Percentiles rank a stretch among this genome's conserved stretches.
Evolutionary conservation across 2,888 invertebrate species (phyloP).

Genomic region (Agrilus mali): DNA sequence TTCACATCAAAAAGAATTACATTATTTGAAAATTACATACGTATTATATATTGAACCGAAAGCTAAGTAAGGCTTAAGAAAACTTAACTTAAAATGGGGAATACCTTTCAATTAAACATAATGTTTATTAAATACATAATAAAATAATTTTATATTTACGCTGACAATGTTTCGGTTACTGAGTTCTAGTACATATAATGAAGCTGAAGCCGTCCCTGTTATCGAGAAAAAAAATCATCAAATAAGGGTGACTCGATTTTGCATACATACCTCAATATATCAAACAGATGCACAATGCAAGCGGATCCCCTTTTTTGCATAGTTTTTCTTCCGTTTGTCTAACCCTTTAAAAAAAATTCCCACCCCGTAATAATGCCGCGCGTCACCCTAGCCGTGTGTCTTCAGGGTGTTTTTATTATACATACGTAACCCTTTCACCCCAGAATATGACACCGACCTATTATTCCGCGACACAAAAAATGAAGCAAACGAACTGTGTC

Average conservation of each 20-base stretch:
- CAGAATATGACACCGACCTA: slow-evolving; percentile 36
- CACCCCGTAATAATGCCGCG: slow-evolving; percentile 33
- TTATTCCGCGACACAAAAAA: slow-evolving; percentile 30
- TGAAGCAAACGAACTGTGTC: slow-evolving; percentile 37
- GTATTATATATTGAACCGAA: too few relatives aligned
- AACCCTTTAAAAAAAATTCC: slow-evolving; percentile 29
- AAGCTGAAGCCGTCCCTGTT: slow-evolving; percentile 3
- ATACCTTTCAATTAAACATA: too few relatives aligned
- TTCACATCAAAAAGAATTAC: too few relatives aligned
- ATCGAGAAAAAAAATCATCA: slow-evolving; percentile 6
- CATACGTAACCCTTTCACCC: slow-evolving; percentile 34
- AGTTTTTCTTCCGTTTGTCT: slow-evolving; percentile 24
- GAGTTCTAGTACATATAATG: too few relatives aligned
- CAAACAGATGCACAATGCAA: slow-evolving; percentile 27
- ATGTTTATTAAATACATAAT: too few relatives aligned
- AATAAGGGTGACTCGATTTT: slow-evolving; percentile 25
- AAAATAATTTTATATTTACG: background rate
- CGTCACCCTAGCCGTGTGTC: slow-evolving; percentile 32
- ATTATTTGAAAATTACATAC: too few relatives aligned
- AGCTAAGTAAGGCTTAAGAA: too few relatives aligned
- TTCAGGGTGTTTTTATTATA: slow-evolving; percentile 36
- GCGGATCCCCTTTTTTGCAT: slow-evolving; percentile 34
- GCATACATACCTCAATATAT: slow-evolving; percentile 25
- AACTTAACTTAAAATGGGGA: too few relatives aligned
- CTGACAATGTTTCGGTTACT: slow-evolving; percentile 8